Percentiles rank a stretch among this genome's conserved stretches.
phyloP scores from a whole-genome alignment of 2,113 vertebrate species.

The Rutilus rutilus region DNA sequence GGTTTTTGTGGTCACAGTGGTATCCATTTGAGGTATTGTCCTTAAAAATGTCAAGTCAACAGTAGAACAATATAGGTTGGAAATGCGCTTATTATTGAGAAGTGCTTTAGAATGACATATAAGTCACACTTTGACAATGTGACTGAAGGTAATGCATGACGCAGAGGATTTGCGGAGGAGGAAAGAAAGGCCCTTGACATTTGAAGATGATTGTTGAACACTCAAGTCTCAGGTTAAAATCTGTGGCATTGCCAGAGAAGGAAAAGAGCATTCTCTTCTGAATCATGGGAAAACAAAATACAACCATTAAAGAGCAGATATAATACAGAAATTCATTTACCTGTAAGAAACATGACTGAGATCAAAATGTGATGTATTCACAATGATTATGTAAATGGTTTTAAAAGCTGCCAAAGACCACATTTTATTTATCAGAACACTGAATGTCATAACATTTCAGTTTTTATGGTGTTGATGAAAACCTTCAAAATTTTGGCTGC shows the following conservation, averaged over 20 bases:
- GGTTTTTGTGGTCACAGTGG: neutral
- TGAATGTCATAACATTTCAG: neutral
- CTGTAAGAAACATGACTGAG: neutral
- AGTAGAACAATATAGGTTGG: neutral
- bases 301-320: neutral
- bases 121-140: slow-evolving; percentile 21
- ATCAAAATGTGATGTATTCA: neutral
- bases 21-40: neutral
- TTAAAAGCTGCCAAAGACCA: neutral
- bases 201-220: slow-evolving; percentile 27
- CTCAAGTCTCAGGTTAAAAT: neutral
- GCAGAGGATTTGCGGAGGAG: neutral
- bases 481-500: neutral
- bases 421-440: neutral
- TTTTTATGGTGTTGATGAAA: neutral
- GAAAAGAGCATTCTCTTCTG: neutral
- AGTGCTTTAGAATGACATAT: neutral
- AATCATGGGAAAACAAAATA: neutral
- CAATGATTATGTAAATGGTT: neutral
- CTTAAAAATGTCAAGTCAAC: neutral
- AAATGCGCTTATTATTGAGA: neutral
- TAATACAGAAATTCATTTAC: neutral
- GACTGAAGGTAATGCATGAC: slow-evolving; percentile 22
- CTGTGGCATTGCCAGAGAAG: neutral
- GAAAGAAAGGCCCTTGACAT: slow-evolving; percentile 30